These are phyloP conservation scores for Pleuronectes platessa DNA, from an alignment of 2,113 vertebrate genomes.

Conservation along the genomic window DNA sequence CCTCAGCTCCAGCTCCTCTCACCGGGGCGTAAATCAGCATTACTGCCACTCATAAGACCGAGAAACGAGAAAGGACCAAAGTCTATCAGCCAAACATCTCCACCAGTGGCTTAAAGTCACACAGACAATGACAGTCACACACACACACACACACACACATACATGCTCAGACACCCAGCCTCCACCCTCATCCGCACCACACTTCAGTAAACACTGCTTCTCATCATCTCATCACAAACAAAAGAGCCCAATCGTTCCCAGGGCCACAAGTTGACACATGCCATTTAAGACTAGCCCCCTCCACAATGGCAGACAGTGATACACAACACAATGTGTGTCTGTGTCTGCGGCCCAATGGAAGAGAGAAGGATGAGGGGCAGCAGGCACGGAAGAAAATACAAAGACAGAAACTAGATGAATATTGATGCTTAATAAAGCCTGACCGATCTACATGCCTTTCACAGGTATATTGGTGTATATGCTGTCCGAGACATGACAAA, in stretches of 20 bases:
- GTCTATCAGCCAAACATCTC: constrained; percentile 62
- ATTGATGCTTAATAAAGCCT: constrained; percentile 7
- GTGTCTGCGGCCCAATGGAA: constrained; percentile 44
- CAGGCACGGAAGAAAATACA: constrained; percentile 7
- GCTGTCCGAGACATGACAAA: not conserved
- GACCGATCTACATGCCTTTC: not conserved
- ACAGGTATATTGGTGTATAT: not conserved
- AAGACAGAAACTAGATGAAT: constrained; percentile 23
- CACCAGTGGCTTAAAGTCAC: constrained; percentile 20
- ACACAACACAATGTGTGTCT: constrained; percentile 70
- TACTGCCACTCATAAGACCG: constrained; percentile 59
- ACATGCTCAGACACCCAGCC: constrained; percentile 32
- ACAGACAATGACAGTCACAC: not conserved
- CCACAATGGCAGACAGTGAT: constrained; percentile 63
- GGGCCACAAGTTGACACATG: constrained; percentile 75
- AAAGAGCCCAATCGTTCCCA: constrained; percentile 73
- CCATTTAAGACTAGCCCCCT: constrained; percentile 63
- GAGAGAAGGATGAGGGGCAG: constrained; percentile 24
- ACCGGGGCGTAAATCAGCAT: constrained; percentile 45
- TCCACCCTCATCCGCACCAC: constrained; percentile 58
- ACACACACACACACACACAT: not conserved
- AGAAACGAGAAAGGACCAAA: constrained; percentile 41
- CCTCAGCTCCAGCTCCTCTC: constrained; percentile 61
- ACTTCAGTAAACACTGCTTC: constrained; percentile 72
- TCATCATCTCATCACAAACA: constrained; percentile 72